These are phyloP conservation scores for Orbicella faveolata DNA, from an alignment of 64 coral and sea anemone species.

Conservation along the genomic window DNA sequence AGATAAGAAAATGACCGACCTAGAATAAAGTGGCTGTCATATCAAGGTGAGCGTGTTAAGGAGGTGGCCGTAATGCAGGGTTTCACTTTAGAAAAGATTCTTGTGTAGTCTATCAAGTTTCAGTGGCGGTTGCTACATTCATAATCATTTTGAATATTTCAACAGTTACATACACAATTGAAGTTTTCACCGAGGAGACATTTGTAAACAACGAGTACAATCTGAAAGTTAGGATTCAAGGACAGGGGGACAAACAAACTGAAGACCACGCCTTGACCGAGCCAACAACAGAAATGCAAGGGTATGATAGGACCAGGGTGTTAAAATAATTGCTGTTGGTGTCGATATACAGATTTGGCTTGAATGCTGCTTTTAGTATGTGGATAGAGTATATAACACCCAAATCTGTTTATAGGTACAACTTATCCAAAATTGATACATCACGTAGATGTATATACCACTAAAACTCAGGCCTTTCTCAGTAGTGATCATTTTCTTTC, in stretches of 20 bases:
- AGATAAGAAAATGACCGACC: too few species aligned
- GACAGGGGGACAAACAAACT: background rate
- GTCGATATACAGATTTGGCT: background rate
- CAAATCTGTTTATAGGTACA: background rate
- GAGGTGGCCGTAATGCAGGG: too few species aligned
- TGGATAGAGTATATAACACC: background rate
- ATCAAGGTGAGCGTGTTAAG: too few species aligned
- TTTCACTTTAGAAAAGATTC: too few species aligned
- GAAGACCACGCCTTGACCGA: background rate
- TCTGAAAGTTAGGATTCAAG: background rate
- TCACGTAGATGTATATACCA: background rate
- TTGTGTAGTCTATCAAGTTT: too few species aligned
- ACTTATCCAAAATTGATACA: background rate
- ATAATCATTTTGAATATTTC: background rate
- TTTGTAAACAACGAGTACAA: background rate
- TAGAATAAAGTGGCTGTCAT: too few species aligned
- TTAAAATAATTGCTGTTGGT: background rate
- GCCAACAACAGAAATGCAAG: background rate
- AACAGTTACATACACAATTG: background rate
- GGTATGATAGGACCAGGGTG: background rate
- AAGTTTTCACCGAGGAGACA: background rate
- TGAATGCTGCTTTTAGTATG: background rate
- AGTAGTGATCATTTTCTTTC: too few species aligned
- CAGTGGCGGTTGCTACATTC: background rate
- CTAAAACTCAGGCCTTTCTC: too few species aligned